phyloP scores from a whole-genome alignment of 2,113 vertebrate genomes.

The Pluvialis apricaria region DNA sequence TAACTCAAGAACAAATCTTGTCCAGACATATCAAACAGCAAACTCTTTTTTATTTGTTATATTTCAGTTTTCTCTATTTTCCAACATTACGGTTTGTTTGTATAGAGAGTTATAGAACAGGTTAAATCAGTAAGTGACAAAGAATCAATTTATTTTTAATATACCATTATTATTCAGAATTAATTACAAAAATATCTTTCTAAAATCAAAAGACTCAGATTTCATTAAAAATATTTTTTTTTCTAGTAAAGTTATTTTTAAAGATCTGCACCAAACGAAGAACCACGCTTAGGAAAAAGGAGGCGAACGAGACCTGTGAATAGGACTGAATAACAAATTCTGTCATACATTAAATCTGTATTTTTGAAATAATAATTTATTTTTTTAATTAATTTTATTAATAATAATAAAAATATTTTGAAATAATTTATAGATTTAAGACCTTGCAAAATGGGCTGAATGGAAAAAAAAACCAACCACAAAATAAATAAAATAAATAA shows the following conservation, averaged over 20 bases:
- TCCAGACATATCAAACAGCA: not conserved
- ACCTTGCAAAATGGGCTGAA: not conserved
- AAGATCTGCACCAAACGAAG: not conserved
- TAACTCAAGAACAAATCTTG: not conserved
- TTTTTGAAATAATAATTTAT: no score
- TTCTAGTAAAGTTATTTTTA: not conserved
- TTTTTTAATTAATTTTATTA: no score
- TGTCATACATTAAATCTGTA: not conserved
- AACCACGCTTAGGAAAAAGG: not conserved
- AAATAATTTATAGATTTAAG: not conserved
- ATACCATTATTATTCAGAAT: not conserved
- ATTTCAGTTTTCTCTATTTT: not conserved
- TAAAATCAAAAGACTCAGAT: not conserved
- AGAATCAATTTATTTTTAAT: not conserved
- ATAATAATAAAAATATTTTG: no score
- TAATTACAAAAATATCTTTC: not conserved
- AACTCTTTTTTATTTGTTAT: not conserved
- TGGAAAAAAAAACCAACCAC: not conserved
- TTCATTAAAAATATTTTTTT: not conserved
- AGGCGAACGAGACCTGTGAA: not conserved
- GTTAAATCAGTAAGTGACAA: not conserved
- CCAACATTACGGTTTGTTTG: not conserved
- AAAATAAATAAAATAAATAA: no score
- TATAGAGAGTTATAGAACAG: not conserved
- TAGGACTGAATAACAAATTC: not conserved